These are phyloP conservation scores for Dendrophyllia cribrosa DNA, from an alignment of 64 coral and sea anemone species.

Conservation along the genomic window DNA sequence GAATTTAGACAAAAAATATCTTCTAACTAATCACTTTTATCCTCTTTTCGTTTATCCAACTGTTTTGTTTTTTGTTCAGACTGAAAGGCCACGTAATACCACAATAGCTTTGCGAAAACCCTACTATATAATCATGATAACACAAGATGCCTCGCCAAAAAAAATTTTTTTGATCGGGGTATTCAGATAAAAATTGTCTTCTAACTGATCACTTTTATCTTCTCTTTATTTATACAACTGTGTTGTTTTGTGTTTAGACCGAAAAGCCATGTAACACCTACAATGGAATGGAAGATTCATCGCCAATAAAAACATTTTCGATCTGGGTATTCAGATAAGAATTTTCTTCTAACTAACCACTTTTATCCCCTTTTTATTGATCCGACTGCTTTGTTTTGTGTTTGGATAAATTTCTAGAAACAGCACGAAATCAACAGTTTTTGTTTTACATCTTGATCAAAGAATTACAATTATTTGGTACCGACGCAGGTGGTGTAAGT, in stretches of 20 bases:
- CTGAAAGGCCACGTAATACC: too few relatives aligned
- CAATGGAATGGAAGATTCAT: too few relatives aligned
- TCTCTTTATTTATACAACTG: not conserved
- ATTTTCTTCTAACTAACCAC: not conserved
- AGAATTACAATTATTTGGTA: not conserved
- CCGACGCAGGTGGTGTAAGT: not conserved
- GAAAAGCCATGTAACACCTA: too few relatives aligned
- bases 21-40: not conserved
- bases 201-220: not conserved
- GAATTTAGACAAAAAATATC: not conserved
- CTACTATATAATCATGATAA: too few relatives aligned
- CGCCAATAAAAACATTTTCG: too few relatives aligned
- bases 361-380: not conserved
- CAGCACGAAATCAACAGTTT: not conserved
- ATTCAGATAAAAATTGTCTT: not conserved
- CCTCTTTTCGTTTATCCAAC: not conserved
- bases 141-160: too few relatives aligned
- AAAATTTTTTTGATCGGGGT: too few relatives aligned
- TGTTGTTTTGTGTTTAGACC: not conserved
- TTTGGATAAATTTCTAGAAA: not conserved
- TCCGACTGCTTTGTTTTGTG: not conserved
- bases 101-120: too few relatives aligned
- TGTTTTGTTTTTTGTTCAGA: not conserved
- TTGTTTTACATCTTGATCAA: not conserved
- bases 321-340: not conserved